Evolutionary conservation across 92 coral and sea anemone genomes (phyloP), one percentile per base, ranked within the genome.

Genomic region (Actinernus sp.): DNA sequence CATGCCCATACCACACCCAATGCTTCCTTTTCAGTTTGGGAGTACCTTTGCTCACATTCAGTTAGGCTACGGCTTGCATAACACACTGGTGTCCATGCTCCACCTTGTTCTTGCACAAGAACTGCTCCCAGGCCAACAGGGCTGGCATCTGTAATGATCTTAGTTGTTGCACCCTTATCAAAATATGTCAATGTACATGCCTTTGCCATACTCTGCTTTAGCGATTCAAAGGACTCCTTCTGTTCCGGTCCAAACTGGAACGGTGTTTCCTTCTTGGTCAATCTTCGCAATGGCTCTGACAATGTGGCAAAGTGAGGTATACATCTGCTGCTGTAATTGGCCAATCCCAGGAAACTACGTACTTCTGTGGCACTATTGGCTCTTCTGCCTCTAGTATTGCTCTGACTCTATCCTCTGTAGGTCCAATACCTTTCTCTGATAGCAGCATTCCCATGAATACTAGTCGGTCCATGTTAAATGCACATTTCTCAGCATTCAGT

Each of bases 351-450:
- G 47, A 81, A 81, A 44, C 88, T 68, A 4, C 86, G 51, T 18
- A 67, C 23, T 22, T 86, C 80, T 25, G 91, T 31, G 57, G 48
- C 67, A 21, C 47, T 84, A 40, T 64, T 31, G 88, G 92, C 30
- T 66, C 88, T 31, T 61, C 29, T 55, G 77, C 82, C 31, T 78
- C 77, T 16, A 65, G 7, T 3, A 85, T 63, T 18, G 86, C 91
- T 38, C 65, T 78, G 9, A 85, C 88, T 25, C 63, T 43, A 71
- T 80, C 88, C 26, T 54, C 66, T 19, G 88, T 80, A 26, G 88
- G 88, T 7, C 88, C 78, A 55, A 81, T 69, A 26, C 88, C 81
- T 27, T 75, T 87, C 73, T 79, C 80, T 0, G 87, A 86, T 17
- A 79, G 58, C 55, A 73, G 48, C 66, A 79, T 72, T 0, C 86